Evolutionary conservation across 2,797 vertebrate species (phyloP).

Genomic region (Nasua narica): DNA sequence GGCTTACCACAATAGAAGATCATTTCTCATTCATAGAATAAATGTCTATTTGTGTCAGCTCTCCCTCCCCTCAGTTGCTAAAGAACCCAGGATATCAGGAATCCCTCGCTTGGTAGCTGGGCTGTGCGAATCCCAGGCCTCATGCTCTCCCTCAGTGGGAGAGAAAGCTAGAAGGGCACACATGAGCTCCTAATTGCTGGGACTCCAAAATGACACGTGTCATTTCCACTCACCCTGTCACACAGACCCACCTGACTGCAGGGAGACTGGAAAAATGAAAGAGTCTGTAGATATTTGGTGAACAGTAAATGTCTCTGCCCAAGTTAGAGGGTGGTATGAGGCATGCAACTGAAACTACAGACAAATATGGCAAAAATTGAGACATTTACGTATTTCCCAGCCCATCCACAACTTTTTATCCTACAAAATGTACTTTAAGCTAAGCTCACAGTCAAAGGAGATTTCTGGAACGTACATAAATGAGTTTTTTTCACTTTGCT

Average conservation of each 20-base stretch:
- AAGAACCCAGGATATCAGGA: background rate
- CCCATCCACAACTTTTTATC: background rate
- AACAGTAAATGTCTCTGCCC: background rate
- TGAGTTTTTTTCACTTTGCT: background rate
- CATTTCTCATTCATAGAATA: background rate
- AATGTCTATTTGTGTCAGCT: background rate
- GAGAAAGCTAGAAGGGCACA: background rate
- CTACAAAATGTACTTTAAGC: background rate
- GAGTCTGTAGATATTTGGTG: background rate
- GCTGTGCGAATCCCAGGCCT: background rate
- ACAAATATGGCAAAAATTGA: background rate
- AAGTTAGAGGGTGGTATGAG: background rate
- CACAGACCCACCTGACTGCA: background rate
- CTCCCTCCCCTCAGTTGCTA: too few relatives aligned
- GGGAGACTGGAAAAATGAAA: background rate
- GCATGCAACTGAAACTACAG: background rate
- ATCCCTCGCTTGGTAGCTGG: background rate
- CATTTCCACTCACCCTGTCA: fast-evolving
- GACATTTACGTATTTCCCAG: background rate
- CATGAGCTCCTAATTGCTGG: background rate
- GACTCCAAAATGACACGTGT: background rate
- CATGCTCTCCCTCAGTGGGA: background rate
- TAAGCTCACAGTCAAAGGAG: background rate
- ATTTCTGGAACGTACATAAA: background rate
- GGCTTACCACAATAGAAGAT: background rate